phyloP scores from a whole-genome alignment of 2,113 vertebrate species.

The Numenius arquata region DNA sequence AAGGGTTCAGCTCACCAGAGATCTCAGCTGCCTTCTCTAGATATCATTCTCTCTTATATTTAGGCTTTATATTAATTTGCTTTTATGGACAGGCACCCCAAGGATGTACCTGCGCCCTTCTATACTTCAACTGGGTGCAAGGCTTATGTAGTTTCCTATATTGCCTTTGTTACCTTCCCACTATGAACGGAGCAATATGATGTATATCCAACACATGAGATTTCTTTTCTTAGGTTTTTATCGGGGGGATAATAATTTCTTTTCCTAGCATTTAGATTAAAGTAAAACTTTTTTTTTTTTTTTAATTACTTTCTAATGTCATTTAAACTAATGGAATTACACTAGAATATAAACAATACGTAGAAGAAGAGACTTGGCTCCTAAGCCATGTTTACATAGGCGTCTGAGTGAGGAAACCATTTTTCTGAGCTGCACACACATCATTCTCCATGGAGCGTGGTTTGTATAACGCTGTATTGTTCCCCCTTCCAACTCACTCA shows the following conservation, averaged over 20 bases:
- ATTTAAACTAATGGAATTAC: background rate
- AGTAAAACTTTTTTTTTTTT: background rate
- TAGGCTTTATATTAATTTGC: background rate
- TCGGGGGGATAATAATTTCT: background rate
- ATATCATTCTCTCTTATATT: background rate
- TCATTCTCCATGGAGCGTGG: background rate
- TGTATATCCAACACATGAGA: background rate
- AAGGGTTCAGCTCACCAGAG: background rate
- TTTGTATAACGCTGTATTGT: conserved; percentile 31
- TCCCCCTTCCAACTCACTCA: background rate
- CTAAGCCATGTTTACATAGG: background rate
- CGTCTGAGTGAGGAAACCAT: background rate
- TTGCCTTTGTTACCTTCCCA: background rate
- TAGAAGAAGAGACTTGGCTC: background rate
- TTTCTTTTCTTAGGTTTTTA: background rate
- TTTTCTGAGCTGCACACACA: background rate
- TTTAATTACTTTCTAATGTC: background rate
- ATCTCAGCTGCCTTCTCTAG: background rate
- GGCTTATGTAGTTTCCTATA: background rate
- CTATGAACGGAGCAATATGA: background rate
- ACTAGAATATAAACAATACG: background rate
- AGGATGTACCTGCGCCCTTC: background rate
- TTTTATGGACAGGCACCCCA: background rate
- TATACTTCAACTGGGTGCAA: background rate
- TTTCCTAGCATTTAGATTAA: background rate